phyloP scores from a whole-genome alignment of 1,140 invertebrate genomes.

The Anagrus nilaparvatae region DNA sequence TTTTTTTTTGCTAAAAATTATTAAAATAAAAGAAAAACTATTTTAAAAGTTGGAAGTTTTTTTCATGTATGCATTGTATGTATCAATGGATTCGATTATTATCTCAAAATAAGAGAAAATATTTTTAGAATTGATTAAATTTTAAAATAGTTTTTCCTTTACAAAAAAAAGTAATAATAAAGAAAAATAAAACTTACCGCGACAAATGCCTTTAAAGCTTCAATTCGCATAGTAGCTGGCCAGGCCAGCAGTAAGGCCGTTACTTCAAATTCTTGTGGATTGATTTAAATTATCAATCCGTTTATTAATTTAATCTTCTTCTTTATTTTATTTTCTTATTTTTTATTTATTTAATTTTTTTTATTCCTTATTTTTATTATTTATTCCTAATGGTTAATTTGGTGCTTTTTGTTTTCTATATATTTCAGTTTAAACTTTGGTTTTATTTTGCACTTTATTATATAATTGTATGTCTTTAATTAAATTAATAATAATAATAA shows the following conservation, averaged over 20 bases:
- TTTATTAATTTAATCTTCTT: slow-evolving; percentile 15
- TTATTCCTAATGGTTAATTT: neutral
- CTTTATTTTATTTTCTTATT: slow-evolving; percentile 9
- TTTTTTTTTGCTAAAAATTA: no score
- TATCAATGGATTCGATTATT: no score
- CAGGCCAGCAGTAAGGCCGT: slow-evolving; percentile 41
- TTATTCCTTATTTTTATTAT: slow-evolving; percentile 2
- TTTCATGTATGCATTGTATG: no score
- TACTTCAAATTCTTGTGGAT: slow-evolving; percentile 26
- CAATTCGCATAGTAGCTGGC: slow-evolving; percentile 46
- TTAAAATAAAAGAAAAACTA: no score
- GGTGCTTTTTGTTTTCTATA: neutral
- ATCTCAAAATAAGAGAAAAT: no score
- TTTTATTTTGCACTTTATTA: slow-evolving; percentile 10
- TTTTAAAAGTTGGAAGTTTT: no score
- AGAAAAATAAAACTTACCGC: slow-evolving; percentile 31
- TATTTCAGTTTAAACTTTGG: neutral
- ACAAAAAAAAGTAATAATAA: no score
- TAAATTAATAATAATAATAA: no score
- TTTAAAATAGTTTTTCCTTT: no score
- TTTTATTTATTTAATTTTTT: slow-evolving; percentile 3
- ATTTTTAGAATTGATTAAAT: no score
- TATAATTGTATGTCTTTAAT: no score
- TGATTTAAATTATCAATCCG: slow-evolving; percentile 30
- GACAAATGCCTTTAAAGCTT: slow-evolving; percentile 39